Conservation (phyloP, 2,888 invertebrate species). For the Troglohyphantes excavatus region DNA sequence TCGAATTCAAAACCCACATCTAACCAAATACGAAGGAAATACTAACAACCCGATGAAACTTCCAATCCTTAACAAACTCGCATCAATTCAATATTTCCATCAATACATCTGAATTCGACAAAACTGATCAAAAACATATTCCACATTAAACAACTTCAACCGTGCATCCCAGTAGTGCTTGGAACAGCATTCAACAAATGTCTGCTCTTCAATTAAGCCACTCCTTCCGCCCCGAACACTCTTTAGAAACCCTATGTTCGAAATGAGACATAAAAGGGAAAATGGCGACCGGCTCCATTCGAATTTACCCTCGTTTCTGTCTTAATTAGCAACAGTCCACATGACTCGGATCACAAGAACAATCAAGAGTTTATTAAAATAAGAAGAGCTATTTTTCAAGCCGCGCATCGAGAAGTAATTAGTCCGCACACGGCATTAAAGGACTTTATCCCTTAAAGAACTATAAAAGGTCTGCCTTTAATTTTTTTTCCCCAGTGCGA, state of each 20-base stretch:
- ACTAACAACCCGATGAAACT: too few relatives aligned
- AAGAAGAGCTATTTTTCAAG: conserved; percentile 55
- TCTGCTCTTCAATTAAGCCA: not conserved
- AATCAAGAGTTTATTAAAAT: conserved; percentile 68
- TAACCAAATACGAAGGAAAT: too few relatives aligned
- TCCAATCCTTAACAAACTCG: too few relatives aligned
- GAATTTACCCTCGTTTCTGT: conserved; percentile 20
- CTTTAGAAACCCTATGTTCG: conserved; percentile 16
- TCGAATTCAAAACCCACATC: too few relatives aligned
- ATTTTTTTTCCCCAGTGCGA: conserved; percentile 21
- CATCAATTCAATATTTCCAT: too few relatives aligned
- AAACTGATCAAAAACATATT: too few relatives aligned
- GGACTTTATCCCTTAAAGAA: conserved; percentile 1
- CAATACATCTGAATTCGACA: too few relatives aligned
- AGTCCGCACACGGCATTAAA: conserved; percentile 31
- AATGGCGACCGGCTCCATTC: conserved; percentile 32
- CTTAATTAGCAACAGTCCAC: conserved; percentile 63
- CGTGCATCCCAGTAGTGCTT: too few relatives aligned
- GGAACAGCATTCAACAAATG: too few relatives aligned
- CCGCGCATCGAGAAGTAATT: conserved; percentile 63
- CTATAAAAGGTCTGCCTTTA: not conserved
- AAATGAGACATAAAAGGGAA: conserved; percentile 4
- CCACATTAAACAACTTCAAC: too few relatives aligned
- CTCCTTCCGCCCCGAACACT: not conserved
- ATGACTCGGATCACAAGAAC: conserved; percentile 59